phyloP scores from a whole-genome alignment of 2,888 invertebrate species.

The Leptothorax acervorum region DNA sequence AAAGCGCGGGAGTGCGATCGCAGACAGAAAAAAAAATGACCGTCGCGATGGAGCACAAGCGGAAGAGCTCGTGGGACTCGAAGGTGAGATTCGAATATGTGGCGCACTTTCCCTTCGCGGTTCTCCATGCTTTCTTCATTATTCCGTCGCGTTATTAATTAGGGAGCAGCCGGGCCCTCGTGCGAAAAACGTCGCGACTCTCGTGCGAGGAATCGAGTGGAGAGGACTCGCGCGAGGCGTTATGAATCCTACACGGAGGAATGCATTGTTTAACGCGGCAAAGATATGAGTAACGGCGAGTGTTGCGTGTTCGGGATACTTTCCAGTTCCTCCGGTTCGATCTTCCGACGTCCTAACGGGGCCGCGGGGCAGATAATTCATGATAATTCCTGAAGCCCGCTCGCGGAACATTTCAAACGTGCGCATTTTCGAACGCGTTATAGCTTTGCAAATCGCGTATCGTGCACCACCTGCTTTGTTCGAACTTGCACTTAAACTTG shows the following conservation, averaged over 20 bases:
- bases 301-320: neutral
- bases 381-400: neutral
- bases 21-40: slow-evolving; percentile 80
- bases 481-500: neutral
- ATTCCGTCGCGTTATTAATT: slow-evolving; percentile 64
- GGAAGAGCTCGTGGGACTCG: slow-evolving; percentile 87
- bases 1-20: slow-evolving; percentile 49
- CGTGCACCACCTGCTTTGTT: neutral
- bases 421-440: neutral
- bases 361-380: neutral
- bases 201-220: neutral
- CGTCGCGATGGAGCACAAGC: slow-evolving; percentile 86
- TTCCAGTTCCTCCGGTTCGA: slow-evolving; percentile 1
- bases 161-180: slow-evolving; percentile 52
- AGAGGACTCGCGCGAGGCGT: slow-evolving; percentile 25
- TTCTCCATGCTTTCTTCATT: slow-evolving; percentile 53
- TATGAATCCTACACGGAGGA: slow-evolving; percentile 44
- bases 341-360: neutral
- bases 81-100: slow-evolving; percentile 84
- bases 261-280: slow-evolving; percentile 5
- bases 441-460: neutral
- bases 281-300: slow-evolving; percentile 3
- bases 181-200: slow-evolving; percentile 61
- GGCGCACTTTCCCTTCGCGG: slow-evolving; percentile 70
- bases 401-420: neutral